These are phyloP conservation scores for Synanthedon vespiformis DNA, from an alignment of 2,888 invertebrate species.

Conservation along the genomic window DNA sequence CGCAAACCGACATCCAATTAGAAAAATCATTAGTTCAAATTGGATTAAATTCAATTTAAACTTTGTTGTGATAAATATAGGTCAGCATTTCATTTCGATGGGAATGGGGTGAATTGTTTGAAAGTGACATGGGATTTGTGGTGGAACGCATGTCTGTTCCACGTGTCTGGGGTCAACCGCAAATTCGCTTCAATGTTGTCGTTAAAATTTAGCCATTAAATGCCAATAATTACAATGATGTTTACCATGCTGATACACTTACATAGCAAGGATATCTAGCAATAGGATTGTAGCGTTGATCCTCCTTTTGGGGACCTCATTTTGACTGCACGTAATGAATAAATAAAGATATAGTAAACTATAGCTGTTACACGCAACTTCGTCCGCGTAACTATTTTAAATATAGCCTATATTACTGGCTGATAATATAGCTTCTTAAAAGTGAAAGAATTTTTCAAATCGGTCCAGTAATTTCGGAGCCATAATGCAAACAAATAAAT, in stretches of 20 bases:
- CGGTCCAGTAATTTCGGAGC: too few relatives aligned
- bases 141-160: conserved; percentile 11
- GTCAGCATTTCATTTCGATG: conserved; percentile 3
- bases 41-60: conserved; percentile 9
- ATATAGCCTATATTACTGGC: too few relatives aligned
- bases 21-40: conserved; percentile 9
- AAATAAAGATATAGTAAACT: too few relatives aligned
- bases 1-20: conserved; percentile 18
- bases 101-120: conserved; percentile 2
- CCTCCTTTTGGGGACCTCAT: too few relatives aligned
- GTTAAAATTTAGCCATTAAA: not conserved
- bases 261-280: too few relatives aligned
- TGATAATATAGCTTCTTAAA: too few relatives aligned
- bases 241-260: not conserved
- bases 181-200: conserved; percentile 7
- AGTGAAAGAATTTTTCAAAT: too few relatives aligned
- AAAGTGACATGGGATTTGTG: conserved; percentile 9
- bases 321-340: too few relatives aligned
- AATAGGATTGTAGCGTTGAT: too few relatives aligned
- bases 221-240: not conserved
- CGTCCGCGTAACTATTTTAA: too few relatives aligned
- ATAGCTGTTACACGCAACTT: too few relatives aligned
- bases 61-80: conserved; percentile 7
- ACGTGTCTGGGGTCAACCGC: conserved; percentile 13
- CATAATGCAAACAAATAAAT: too few relatives aligned